These are phyloP conservation scores for Morpho helenor DNA, from an alignment of 2,888 invertebrate species.

Conservation along the genomic window DNA sequence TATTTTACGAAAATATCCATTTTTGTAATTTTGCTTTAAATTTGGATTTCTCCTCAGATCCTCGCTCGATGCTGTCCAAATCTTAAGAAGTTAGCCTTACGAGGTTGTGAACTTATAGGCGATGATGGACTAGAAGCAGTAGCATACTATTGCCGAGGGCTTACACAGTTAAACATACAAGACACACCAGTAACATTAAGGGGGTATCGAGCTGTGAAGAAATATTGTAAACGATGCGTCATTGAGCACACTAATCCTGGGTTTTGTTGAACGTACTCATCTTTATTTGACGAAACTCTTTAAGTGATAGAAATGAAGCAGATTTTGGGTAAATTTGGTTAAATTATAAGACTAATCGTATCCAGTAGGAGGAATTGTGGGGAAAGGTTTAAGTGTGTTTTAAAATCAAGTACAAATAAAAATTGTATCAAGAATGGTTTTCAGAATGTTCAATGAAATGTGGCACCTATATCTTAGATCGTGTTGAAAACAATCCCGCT, in stretches of 20 bases:
- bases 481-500: too few relatives aligned
- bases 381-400: too few relatives aligned
- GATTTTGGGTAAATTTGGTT: too few relatives aligned
- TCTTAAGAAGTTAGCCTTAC: conserved; percentile 91
- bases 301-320: neutral
- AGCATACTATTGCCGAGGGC: conserved; percentile 92
- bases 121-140: conserved; percentile 91
- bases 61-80: conserved; percentile 94
- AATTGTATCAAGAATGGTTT: too few relatives aligned
- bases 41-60: conserved; percentile 75
- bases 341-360: too few relatives aligned
- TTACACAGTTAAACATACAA: conserved; percentile 95
- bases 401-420: too few relatives aligned
- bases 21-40: neutral
- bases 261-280: conserved; percentile 81
- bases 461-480: too few relatives aligned
- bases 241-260: conserved; percentile 98
- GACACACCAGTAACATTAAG: conserved; percentile 94
- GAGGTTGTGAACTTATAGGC: conserved; percentile 94
- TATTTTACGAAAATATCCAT: too few relatives aligned
- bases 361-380: too few relatives aligned
- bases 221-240: conserved; percentile 94
- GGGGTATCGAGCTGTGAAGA: conserved; percentile 94
- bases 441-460: too few relatives aligned
- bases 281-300: neutral